Conservation (phyloP, 2,888 invertebrate genomes). For the Cantharis lateralis region DNA sequence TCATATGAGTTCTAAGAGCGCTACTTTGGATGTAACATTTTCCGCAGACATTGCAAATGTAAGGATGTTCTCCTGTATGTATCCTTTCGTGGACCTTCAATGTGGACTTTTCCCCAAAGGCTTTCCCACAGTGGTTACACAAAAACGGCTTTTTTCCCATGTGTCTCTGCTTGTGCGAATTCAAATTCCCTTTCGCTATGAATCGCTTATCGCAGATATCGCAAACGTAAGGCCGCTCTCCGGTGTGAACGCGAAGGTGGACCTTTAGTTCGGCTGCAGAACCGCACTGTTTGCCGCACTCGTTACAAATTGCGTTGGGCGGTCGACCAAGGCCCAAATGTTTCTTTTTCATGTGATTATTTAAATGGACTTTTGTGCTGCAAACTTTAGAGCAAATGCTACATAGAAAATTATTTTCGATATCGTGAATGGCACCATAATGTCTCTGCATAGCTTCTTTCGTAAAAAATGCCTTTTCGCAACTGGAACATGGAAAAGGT, state of each 20-base stretch:
- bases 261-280: slow-evolving; percentile 39
- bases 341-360: slow-evolving; percentile 40
- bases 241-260: slow-evolving; percentile 39
- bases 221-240: slow-evolving; percentile 39
- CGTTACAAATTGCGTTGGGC: slow-evolving; percentile 36
- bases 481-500: slow-evolving; percentile 44
- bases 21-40: slow-evolving; percentile 39
- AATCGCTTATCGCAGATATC: slow-evolving; percentile 41
- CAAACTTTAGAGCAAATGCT: slow-evolving; percentile 40
- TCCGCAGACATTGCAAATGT: slow-evolving; percentile 36
- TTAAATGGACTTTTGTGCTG: slow-evolving; percentile 39
- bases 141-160: slow-evolving; percentile 37
- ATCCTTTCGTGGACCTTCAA: slow-evolving; percentile 40
- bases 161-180: slow-evolving; percentile 39
- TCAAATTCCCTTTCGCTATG: slow-evolving; percentile 40
- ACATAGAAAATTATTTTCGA: slow-evolving; percentile 38
- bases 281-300: slow-evolving; percentile 39
- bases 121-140: slow-evolving; percentile 39
- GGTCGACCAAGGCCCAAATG: slow-evolving; percentile 35
- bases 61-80: slow-evolving; percentile 41
- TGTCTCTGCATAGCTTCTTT: slow-evolving; percentile 41
- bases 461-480: slow-evolving; percentile 38
- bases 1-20: slow-evolving; percentile 38
- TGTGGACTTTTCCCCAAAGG: slow-evolving; percentile 39
- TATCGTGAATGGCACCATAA: slow-evolving; percentile 39